These are phyloP conservation scores for Steinernema scapterisci DNA, from an alignment of 2,888 invertebrate genomes.

Conservation along the genomic window DNA sequence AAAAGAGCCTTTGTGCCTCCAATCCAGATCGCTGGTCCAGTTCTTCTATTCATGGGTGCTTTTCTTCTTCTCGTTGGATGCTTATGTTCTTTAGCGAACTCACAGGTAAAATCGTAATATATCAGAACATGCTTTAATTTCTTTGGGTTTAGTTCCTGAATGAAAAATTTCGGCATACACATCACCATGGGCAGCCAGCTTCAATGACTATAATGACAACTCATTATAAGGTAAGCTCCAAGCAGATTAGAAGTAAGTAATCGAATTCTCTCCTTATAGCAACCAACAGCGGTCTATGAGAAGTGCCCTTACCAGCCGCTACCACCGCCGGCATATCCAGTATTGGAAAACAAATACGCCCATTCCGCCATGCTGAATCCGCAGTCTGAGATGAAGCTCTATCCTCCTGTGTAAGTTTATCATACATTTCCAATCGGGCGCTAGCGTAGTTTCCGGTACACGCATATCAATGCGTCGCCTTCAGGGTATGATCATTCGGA, in stretches of 20 bases:
- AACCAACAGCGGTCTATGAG: conserved; percentile 59
- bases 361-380: conserved; percentile 61
- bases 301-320: conserved; percentile 66
- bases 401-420: conserved; percentile 65
- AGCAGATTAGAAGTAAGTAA: background rate
- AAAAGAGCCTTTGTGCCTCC: conserved; percentile 51
- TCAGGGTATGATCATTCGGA: no score
- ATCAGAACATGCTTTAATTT: background rate
- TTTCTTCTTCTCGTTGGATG: conserved; percentile 55
- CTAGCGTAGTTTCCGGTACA: no score
- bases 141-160: conserved; percentile 54
- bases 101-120: conserved; percentile 50
- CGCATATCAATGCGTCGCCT: no score
- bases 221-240: conserved; percentile 48
- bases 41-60: conserved; percentile 55
- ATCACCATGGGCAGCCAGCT: conserved; percentile 62
- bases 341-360: conserved; percentile 66
- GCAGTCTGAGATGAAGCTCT: conserved; percentile 66
- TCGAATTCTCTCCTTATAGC: conserved; percentile 42
- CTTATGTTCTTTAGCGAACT: conserved; percentile 55
- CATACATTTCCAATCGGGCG: no score
- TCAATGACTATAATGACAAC: conserved; percentile 64
- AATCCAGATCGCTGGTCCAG: conserved; percentile 65
- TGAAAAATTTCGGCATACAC: conserved; percentile 62
- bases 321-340: conserved; percentile 65